Conservation (phyloP, 2,888 invertebrate genomes). For the Papilio demoleus region DNA sequence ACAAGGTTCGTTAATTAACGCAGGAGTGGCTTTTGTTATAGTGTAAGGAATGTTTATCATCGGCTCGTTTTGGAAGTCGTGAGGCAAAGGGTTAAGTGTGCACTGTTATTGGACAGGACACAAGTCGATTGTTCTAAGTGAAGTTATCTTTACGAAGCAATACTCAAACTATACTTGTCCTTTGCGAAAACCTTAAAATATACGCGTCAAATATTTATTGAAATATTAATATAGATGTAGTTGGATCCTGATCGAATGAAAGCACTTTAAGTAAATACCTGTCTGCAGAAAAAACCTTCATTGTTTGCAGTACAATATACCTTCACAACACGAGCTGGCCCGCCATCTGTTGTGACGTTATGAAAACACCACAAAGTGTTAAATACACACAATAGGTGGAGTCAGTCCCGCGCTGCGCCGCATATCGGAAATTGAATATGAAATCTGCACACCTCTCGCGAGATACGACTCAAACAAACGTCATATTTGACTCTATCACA, state of each 20-base stretch:
- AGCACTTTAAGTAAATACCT: background rate
- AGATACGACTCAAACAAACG: conserved; percentile 37
- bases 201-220: too few relatives aligned
- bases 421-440: conserved; percentile 69
- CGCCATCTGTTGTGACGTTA: conserved; percentile 2
- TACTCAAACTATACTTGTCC: background rate
- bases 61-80: conserved; percentile 18
- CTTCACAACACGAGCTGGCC: background rate
- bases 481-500: conserved; percentile 22
- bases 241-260: background rate
- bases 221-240: too few relatives aligned
- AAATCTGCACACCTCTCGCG: conserved; percentile 46
- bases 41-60: conserved; percentile 18
- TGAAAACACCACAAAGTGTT: conserved; percentile 28
- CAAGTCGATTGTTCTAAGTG: conserved; percentile 1
- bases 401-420: conserved; percentile 46
- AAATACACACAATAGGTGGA: conserved; percentile 41
- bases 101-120: conserved; percentile 27
- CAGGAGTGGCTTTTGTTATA: conserved; percentile 28
- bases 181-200: too few relatives aligned
- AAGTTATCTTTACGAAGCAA: background rate
- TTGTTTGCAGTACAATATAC: conserved; percentile 6
- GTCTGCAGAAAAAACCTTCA: background rate
- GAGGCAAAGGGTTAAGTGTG: conserved; percentile 30
- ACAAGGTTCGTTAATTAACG: conserved; percentile 39